Conservation (phyloP, 1,140 invertebrate species). For the Heterodera schachtii region DNA sequence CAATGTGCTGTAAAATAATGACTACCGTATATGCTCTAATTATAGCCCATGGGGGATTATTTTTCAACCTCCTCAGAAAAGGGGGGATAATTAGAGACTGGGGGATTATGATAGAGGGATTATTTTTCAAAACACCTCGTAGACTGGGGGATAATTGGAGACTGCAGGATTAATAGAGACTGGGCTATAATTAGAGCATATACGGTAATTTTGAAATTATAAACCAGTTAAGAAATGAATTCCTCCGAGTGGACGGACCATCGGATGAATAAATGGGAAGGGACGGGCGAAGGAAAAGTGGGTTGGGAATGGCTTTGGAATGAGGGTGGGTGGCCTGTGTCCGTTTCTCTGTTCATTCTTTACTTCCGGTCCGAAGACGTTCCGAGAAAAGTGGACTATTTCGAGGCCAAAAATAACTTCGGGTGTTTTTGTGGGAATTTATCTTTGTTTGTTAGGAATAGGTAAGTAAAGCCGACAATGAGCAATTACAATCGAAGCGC, state of each 20-base stretch:
- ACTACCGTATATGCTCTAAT: too few species aligned
- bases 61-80: too few species aligned
- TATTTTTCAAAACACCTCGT: too few species aligned
- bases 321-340: background rate
- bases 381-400: background rate
- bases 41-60: too few species aligned
- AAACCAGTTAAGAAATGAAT: too few species aligned
- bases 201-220: background rate
- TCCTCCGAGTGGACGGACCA: background rate
- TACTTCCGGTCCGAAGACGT: background rate
- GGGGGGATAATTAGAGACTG: too few species aligned
- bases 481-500: too few species aligned
- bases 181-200: background rate
- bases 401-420: background rate
- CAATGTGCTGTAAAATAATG: too few species aligned
- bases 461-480: too few species aligned
- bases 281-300: background rate
- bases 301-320: background rate
- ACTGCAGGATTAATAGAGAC: background rate
- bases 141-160: too few species aligned
- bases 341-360: background rate
- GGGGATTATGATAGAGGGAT: too few species aligned
- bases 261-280: constrained; percentile 1
- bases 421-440: background rate
- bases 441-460: background rate